phyloP scores from a whole-genome alignment of 2,113 vertebrate genomes.

The Spizaetus ornatus region DNA sequence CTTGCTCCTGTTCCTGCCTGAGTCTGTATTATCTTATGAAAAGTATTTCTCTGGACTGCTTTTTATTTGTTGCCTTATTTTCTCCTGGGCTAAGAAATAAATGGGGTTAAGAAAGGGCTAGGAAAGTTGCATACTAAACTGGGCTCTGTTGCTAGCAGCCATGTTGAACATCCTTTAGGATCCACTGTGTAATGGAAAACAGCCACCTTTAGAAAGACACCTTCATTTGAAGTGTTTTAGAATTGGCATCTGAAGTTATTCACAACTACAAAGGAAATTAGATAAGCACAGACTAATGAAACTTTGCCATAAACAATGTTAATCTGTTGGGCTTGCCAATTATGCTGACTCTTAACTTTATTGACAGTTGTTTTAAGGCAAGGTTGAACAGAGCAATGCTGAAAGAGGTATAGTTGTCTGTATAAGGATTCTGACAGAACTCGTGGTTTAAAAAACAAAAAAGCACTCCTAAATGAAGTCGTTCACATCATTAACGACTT shows the following conservation, averaged over 20 bases:
- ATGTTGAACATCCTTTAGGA: background rate
- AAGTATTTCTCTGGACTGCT: background rate
- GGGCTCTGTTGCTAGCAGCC: background rate
- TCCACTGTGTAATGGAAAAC: background rate
- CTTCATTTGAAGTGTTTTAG: background rate
- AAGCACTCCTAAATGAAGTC: background rate
- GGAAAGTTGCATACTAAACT: background rate
- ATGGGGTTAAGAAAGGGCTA: background rate
- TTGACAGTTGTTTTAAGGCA: background rate
- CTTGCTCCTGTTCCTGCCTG: background rate
- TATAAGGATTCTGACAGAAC: background rate
- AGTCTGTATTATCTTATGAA: background rate
- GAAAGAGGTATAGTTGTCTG: background rate
- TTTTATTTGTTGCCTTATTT: background rate
- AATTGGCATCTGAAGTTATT: background rate
- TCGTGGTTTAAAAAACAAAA: background rate
- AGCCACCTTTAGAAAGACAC: background rate
- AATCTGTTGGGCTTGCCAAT: background rate
- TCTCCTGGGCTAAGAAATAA: background rate
- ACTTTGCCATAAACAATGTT: background rate
- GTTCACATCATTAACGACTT: background rate
- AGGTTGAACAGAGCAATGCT: background rate
- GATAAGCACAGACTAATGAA: background rate
- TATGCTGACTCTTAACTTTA: background rate
- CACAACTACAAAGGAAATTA: background rate